Conservation (phyloP, 2,797 vertebrate species). For the Cryptoprocta ferox region DNA sequence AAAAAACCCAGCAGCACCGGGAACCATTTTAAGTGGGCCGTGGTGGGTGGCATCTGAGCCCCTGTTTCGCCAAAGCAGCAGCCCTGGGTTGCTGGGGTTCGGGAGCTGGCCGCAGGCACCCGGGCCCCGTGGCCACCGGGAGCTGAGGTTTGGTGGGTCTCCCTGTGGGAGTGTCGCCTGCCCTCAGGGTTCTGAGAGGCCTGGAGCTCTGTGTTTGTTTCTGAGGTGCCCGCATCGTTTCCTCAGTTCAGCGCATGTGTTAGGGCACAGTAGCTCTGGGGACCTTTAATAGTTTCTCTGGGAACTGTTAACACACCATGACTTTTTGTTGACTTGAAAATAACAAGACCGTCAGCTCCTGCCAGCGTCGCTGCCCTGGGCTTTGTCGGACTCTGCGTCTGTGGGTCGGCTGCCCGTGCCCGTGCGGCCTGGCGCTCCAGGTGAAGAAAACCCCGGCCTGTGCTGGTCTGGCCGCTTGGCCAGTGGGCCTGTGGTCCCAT, state of each 20-base stretch:
- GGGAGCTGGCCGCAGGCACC: not conserved
- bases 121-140: not conserved
- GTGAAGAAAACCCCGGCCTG: not conserved
- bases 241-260: not conserved
- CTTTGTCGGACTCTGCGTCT: not conserved
- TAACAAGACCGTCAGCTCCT: not conserved
- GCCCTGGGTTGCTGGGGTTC: not conserved
- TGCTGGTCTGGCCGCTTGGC: not conserved
- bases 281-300: not conserved
- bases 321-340: not conserved
- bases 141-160: not conserved
- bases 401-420: fast-evolving
- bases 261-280: too few relatives aligned
- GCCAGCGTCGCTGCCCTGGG: not conserved
- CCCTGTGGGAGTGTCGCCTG: not conserved
- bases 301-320: not conserved
- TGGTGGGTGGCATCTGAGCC: too few relatives aligned
- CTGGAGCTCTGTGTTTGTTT: not conserved
- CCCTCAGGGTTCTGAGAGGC: not conserved
- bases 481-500: not conserved
- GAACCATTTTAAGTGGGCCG: not conserved
- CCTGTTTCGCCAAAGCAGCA: too few relatives aligned
- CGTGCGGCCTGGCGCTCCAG: not conserved
- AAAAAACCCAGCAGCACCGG: too few relatives aligned
- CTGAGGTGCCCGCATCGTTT: not conserved